These are phyloP conservation scores for Prolemur simus DNA, from an alignment of 2,113 vertebrate genomes.

Conservation along the genomic window DNA sequence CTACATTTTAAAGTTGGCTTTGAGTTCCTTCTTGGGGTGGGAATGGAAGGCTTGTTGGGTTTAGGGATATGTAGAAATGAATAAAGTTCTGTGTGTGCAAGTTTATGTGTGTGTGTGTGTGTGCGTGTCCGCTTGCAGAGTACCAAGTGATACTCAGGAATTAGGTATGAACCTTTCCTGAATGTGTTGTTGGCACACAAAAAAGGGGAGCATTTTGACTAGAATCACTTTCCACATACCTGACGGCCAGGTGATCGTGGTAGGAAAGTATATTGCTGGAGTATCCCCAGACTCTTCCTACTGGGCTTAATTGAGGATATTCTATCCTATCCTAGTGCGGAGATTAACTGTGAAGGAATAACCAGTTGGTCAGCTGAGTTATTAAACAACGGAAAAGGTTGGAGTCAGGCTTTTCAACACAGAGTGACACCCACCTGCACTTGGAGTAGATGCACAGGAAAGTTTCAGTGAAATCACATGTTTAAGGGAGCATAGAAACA, in stretches of 20 bases:
- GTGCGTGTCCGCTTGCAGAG: not conserved
- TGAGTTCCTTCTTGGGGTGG: not conserved
- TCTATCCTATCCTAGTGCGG: not conserved
- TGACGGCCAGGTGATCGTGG: not conserved
- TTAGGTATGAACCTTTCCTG: not conserved
- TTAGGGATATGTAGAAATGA: not conserved
- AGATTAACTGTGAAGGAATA: no score
- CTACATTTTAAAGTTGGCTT: not conserved
- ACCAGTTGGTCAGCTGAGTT: not conserved
- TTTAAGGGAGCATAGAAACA: not conserved
- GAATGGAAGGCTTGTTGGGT: not conserved
- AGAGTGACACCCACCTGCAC: not conserved
- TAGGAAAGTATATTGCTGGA: not conserved
- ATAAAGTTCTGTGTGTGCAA: not conserved
- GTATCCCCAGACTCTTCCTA: not conserved
- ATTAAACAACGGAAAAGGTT: not conserved
- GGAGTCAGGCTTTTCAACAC: not conserved
- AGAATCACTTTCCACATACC: not conserved
- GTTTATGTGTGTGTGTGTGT: no score
- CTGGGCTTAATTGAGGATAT: not conserved
- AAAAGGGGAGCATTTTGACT: not conserved
- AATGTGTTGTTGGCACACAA: not conserved
- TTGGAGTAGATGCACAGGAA: not conserved
- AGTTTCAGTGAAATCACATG: not conserved
- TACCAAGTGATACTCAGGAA: not conserved